Percentiles rank a stretch among this genome's conserved stretches.
Conservation (phyloP, 2,888 invertebrate species). For the Horisme vitalbata region DNA sequence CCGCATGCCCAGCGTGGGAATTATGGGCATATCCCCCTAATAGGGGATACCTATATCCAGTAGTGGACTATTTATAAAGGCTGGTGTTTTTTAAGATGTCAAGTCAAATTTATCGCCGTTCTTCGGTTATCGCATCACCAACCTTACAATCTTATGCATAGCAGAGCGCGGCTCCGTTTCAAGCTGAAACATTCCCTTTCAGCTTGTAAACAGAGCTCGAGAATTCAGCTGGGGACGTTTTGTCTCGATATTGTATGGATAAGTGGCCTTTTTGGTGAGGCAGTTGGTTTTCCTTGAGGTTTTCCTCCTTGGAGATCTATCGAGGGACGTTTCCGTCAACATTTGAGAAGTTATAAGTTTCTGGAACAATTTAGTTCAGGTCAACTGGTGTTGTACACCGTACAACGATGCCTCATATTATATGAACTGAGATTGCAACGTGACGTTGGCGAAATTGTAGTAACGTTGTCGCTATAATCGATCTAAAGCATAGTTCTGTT, state of each 20-base stretch:
- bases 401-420: too few species aligned
- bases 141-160: conserved; percentile 50
- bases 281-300: conserved; percentile 19
- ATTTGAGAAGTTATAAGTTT: conserved; percentile 3
- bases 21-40: too few species aligned
- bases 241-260: conserved; percentile 37
- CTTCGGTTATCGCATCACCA: not conserved
- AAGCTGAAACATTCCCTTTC: conserved; percentile 50
- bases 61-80: too few species aligned
- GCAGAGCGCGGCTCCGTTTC: conserved; percentile 48
- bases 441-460: too few species aligned
- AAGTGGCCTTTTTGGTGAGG: conserved; percentile 28
- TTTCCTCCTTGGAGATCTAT: conserved; percentile 12
- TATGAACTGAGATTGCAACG: too few species aligned
- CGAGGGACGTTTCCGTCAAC: conserved; percentile 7
- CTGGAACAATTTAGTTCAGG: not conserved
- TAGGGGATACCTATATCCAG: too few species aligned
- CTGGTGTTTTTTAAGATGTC: too few species aligned
- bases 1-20: too few species aligned
- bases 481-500: too few species aligned
- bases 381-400: too few species aligned
- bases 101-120: not conserved
- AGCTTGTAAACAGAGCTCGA: conserved; percentile 43
- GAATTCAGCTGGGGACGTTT: conserved; percentile 25
- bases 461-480: too few species aligned